phyloP scores from a whole-genome alignment of 2,888 invertebrate genomes.

The Drosophila neonasuta region DNA sequence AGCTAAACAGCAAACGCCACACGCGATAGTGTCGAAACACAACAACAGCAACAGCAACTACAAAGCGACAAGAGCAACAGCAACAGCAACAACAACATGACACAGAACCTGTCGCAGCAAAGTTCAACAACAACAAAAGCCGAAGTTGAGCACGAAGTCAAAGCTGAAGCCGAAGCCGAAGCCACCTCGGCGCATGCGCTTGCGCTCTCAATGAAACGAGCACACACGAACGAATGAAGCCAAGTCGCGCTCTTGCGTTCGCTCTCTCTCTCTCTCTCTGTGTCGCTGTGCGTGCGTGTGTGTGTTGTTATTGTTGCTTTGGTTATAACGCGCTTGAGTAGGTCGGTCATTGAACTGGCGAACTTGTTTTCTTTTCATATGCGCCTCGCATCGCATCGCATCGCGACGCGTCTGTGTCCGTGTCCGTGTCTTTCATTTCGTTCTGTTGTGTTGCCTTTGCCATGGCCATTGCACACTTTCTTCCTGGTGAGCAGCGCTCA shows the following conservation, averaged over 20 bases:
- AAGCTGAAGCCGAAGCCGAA: conserved; percentile 10
- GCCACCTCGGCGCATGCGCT: conserved; percentile 63
- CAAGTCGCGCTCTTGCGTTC: conserved; percentile 1
- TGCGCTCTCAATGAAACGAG: conserved; percentile 56
- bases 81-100: conserved; percentile 49
- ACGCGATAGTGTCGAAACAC: conserved; percentile 64
- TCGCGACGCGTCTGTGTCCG: conserved; percentile 26
- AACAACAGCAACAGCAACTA: conserved; percentile 50
- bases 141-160: conserved; percentile 14
- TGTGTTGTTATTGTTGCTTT: conserved; percentile 51
- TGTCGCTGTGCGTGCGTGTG: conserved; percentile 23
- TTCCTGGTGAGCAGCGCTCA: conserved; percentile 59
- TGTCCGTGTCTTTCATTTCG: conserved; percentile 44
- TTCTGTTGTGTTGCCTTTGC: conserved; percentile 37
- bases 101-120: conserved; percentile 74
- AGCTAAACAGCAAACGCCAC: conserved; percentile 66
- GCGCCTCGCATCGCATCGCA: conserved; percentile 36
- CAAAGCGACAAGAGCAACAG: conserved; percentile 37
- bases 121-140: conserved; percentile 66
- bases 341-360: conserved; percentile 83
- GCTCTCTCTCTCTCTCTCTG: conserved; percentile 15
- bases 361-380: conserved; percentile 78
- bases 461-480: conserved; percentile 69
- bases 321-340: conserved; percentile 82
- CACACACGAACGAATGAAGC: conserved; percentile 45